Percentiles rank a stretch among this genome's conserved stretches.
Evolutionary conservation across 2,888 invertebrate genomes (phyloP).

Genomic region (Drosophila hamatofila): DNA sequence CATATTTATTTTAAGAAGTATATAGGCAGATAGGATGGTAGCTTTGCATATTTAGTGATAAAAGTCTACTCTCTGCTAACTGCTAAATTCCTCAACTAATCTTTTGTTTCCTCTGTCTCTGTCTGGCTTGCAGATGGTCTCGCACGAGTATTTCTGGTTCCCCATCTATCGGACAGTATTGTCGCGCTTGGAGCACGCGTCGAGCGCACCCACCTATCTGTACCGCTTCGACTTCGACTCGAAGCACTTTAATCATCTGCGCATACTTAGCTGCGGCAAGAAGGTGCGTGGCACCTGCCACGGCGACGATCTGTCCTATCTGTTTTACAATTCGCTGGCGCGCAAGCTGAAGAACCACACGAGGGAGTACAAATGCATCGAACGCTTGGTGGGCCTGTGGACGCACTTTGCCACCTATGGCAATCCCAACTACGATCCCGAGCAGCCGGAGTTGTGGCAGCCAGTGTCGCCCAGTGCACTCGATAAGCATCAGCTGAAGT

Average conservation of each 20-base stretch:
- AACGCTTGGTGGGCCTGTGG: slow-evolving; percentile 83
- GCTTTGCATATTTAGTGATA: background rate
- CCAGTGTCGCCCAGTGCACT: slow-evolving; percentile 67
- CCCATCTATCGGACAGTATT: slow-evolving; percentile 84
- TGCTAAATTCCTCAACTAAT: background rate
- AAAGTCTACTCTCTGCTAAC: background rate
- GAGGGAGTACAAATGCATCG: slow-evolving; percentile 83
- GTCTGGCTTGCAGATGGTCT: slow-evolving; percentile 78
- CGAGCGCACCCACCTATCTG: slow-evolving; percentile 83
- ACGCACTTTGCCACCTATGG: slow-evolving; percentile 83
- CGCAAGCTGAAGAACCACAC: slow-evolving; percentile 79
- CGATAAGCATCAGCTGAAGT: slow-evolving; percentile 81
- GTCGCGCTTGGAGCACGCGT: slow-evolving; percentile 79
- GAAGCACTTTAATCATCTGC: slow-evolving; percentile 84
- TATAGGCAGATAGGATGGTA: background rate
- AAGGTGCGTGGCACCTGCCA: slow-evolving; percentile 84
- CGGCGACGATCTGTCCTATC: slow-evolving; percentile 84
- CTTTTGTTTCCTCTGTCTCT: background rate
- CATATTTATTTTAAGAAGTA: background rate
- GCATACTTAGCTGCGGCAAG: slow-evolving; percentile 83
- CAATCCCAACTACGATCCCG: slow-evolving; percentile 82
- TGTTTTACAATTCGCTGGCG: slow-evolving; percentile 84
- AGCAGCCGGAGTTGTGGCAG: slow-evolving; percentile 78
- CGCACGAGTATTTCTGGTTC: slow-evolving; percentile 85
- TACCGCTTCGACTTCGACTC: slow-evolving; percentile 85